Evolutionary conservation across 2,797 vertebrate species (phyloP).

Genomic region (Lacerta viridis): DNA sequence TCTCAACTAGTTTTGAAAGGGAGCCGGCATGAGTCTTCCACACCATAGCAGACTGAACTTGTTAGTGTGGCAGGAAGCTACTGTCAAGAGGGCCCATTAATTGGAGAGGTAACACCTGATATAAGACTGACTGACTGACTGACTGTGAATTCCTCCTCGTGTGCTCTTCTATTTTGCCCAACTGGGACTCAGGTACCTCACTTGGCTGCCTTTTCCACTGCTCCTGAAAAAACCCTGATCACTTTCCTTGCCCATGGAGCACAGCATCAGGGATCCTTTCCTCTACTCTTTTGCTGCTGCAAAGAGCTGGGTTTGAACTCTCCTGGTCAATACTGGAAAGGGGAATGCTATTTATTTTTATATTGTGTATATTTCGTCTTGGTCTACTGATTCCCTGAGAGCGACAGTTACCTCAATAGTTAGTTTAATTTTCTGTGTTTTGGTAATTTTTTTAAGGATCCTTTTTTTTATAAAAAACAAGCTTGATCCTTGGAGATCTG

Average conservation of each 20-base stretch:
- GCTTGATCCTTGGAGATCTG: conserved; percentile 83
- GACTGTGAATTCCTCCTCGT: neutral
- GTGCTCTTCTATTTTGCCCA: conserved; percentile 19
- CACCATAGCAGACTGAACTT: conserved; percentile 12
- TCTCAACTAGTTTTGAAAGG: rapidly evolving
- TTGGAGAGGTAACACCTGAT: conserved; percentile 15
- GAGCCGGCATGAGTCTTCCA: neutral
- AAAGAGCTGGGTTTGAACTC: conserved; percentile 71
- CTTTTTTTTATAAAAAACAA: conserved; percentile 79
- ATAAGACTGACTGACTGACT: conserved; percentile 14
- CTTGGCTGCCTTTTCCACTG: conserved; percentile 42
- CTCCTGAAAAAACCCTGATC: conserved; percentile 31
- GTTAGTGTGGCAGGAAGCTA: neutral
- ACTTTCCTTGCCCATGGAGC: conserved; percentile 49
- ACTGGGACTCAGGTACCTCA: conserved; percentile 45
- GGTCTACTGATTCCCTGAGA: conserved; percentile 84
- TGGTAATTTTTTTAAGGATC: conserved; percentile 81
- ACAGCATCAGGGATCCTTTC: conserved; percentile 74
- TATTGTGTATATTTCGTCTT: conserved; percentile 86
- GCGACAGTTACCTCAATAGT: conserved; percentile 86
- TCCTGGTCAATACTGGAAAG: conserved; percentile 82
- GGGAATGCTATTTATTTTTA: conserved; percentile 86
- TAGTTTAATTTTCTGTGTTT: conserved; percentile 83
- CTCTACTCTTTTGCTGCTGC: conserved; percentile 76
- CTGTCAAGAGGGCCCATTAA: neutral